Base-by-base conservation (phyloP, 2,888 invertebrate genomes). In the Rhopalosiphum nymphaeae region DNA sequence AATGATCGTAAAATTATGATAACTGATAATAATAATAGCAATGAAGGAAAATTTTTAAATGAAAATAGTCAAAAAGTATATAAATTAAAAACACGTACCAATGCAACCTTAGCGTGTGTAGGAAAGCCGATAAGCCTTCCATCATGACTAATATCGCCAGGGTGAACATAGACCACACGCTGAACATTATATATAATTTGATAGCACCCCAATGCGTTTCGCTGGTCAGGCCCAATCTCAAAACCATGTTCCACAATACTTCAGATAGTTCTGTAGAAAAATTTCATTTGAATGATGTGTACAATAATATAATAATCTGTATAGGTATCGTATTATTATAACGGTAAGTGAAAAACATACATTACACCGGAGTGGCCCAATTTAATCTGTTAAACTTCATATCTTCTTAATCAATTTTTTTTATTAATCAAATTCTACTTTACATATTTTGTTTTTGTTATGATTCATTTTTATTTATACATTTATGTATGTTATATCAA, bases 51-150 rank as follows among this genome's bases (percentile, higher is more conserved):
- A 57, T 13, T 26, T 56, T 56, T 44, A 13, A 56, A 7, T 11
- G n/a, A 67, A 67, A 67, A 5, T 67, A 16, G 67, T n/a, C 11
- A 61, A 61, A 61, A 67, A n/a, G 26, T 26, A 42, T 16, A 90
- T 10, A 49, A 93, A 61, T 67, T 46, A 67, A 84, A 90, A 91
- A 57, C 56, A 95, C 96, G 95, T 95, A 98, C 98, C 98, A 99
- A 96, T 98, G 98, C 95, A 98, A 97, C 96, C 98, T 97, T 89
- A 98, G 97, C 0, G 98, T 98, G 95, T 98, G 98, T 93, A 98
- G 96, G 96, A 98, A 98, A 26, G 98, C 98, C 0, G 98, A 98
- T 26, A 98, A 96, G 0, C 98, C 98, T 96, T 99, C 98, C 98
- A 99, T 98, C 95, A 98, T 96, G 87, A 98, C 97, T 44, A 98